Conservation (phyloP, 2,888 invertebrate species). For the Diaphora mendica region DNA sequence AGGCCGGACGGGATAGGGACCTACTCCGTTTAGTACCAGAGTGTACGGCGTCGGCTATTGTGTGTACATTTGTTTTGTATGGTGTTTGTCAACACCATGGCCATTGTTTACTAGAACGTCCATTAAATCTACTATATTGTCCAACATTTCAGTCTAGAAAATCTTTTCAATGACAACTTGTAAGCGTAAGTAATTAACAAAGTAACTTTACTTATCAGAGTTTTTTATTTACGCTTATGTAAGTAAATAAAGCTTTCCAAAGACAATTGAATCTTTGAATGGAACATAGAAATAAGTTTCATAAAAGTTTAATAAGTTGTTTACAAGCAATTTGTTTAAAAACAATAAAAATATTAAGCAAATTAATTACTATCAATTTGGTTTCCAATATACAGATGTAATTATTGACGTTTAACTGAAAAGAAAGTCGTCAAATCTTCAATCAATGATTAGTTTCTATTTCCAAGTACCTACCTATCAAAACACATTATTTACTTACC, state of each 20-base stretch:
- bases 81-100: conserved; percentile 57
- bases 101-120: conserved; percentile 55
- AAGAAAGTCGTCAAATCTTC: neutral
- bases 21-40: conserved; percentile 25
- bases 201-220: conserved; percentile 3
- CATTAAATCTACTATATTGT: conserved; percentile 47
- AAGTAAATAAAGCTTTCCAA: neutral
- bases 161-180: conserved; percentile 7
- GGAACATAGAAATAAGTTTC: too few relatives aligned
- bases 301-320: neutral
- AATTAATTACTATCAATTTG: too few relatives aligned
- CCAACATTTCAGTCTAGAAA: conserved; percentile 16
- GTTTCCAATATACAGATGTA: neutral
- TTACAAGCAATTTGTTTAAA: neutral
- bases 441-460: neutral
- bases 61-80: conserved; percentile 58
- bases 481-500: neutral
- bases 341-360: neutral
- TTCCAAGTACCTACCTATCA: neutral
- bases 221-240: neutral
- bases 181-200: conserved; percentile 9
- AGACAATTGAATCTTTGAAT: neutral
- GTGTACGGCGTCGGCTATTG: conserved; percentile 35
- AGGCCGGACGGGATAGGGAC: conserved; percentile 10
- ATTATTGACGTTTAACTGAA: neutral